phyloP scores from a whole-genome alignment of 1,140 invertebrate species.

The Sycophaga agraensis region DNA sequence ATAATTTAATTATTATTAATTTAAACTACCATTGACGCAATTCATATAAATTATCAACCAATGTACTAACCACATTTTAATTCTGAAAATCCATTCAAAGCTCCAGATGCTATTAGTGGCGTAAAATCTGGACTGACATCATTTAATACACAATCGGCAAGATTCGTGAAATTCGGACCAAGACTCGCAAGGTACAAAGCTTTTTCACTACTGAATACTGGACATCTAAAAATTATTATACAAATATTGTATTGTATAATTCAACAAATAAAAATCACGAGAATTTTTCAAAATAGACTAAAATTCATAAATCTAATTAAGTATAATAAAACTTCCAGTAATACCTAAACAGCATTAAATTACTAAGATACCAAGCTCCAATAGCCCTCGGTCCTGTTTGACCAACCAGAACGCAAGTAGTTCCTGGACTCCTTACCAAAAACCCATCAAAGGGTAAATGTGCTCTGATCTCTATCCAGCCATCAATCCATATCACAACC shows the following conservation, averaged over 20 bases:
- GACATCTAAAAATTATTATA: slow-evolving; percentile 40
- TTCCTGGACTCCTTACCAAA: slow-evolving; percentile 54
- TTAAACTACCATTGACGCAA: no score
- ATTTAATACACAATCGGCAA: slow-evolving; percentile 57
- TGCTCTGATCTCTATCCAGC: slow-evolving; percentile 55
- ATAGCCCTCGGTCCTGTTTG: slow-evolving; percentile 49
- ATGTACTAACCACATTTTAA: slow-evolving; percentile 43
- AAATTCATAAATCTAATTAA: not conserved
- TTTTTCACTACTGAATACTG: slow-evolving; percentile 57
- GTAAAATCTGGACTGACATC: slow-evolving; percentile 55
- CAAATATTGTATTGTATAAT: no score
- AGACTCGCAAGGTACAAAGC: slow-evolving; percentile 56
- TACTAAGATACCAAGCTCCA: slow-evolving; percentile 59
- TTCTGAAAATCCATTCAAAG: slow-evolving; percentile 50
- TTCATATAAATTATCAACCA: no score
- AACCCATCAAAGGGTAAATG: slow-evolving; percentile 58
- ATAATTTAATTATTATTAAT: no score
- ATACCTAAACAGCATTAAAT: slow-evolving; percentile 58
- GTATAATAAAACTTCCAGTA: not conserved
- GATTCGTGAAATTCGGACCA: slow-evolving; percentile 58
- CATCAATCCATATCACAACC: slow-evolving; percentile 61
- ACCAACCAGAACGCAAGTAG: slow-evolving; percentile 58
- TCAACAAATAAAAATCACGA: slow-evolving; percentile 11
- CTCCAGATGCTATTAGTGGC: slow-evolving; percentile 50
- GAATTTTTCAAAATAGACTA: no score